Base-by-base conservation (phyloP, 37 sponge, comb jelly and placozoan species). In the Bolinopsis microptera region DNA sequence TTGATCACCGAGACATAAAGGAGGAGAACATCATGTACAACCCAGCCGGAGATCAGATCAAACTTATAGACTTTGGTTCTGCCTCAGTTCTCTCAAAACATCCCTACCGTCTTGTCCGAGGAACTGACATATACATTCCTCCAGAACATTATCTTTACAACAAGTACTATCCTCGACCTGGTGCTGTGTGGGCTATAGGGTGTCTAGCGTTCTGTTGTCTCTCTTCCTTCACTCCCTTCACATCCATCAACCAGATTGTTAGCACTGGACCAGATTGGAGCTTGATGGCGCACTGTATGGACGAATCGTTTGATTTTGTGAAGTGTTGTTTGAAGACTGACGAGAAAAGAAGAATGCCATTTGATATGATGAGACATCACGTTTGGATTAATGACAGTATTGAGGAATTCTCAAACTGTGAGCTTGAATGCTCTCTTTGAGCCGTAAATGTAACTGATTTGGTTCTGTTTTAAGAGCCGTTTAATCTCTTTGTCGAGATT, bases 11-110 rank as follows among this genome's bases (percentile, higher is more conserved):
- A 1, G 90, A 86, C 61, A 86, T 86, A 18, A 86, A 86, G 90
- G 90, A 86, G 90, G 90, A 86, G 61, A 86, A 86, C 90, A 86
- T 86, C 90, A 39, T 86, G 90, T 86, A 86, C 61, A 86, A 86
- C 90, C 33, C 33, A 18, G 61, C 38, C 1, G 90, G 61, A 40
- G 90, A 41, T 16, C 90, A 86, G 36, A 40, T 86, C 48, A 86
- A 86, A 40, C 90, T 86, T 48, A 86, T 86, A 25, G 90, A 86
- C 61, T 86, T 86, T 38, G 90, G 90, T 8, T 86, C 90, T 34
- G 90, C 90, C 3, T 41, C 90, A 2, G 25, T 86, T 8, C 61
- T 86, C 61, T 24, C 41, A 18, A 41, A 41, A 25, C 13, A 26
- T 18, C 26, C 61, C 25, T 39, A 41, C 61, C 0, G 30, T 40